Evolutionary conservation across 2,888 invertebrate species (phyloP).

Genomic region (Endomychus coccineus): DNA sequence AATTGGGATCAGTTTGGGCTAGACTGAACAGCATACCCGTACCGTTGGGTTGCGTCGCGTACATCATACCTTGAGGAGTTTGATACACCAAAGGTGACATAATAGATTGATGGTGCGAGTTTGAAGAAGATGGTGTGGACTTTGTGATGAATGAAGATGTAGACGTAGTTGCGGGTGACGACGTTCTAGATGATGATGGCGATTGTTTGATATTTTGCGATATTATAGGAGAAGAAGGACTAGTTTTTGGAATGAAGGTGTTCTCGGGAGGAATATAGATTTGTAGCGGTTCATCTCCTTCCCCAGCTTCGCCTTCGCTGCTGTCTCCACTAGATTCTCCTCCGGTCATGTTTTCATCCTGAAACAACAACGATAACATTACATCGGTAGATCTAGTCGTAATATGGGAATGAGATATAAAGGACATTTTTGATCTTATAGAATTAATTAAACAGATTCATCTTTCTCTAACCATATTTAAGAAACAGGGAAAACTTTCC

Average conservation of each 20-base stretch:
- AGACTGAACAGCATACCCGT: slow-evolving; percentile 44
- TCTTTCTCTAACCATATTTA: too few species aligned
- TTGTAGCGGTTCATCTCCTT: slow-evolving; percentile 27
- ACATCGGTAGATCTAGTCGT: too few species aligned
- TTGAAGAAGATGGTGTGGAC: slow-evolving; percentile 22
- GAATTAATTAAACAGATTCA: too few species aligned
- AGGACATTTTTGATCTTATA: too few species aligned
- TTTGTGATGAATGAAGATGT: slow-evolving; percentile 14
- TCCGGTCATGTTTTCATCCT: slow-evolving; percentile 42
- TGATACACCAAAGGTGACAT: slow-evolving; percentile 41
- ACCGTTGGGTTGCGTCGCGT: slow-evolving; percentile 43
- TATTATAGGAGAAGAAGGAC: not conserved
- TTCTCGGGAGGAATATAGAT: slow-evolving; percentile 22
- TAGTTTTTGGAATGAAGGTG: slow-evolving; percentile 7
- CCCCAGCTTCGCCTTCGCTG: slow-evolving; percentile 38
- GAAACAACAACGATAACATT: slow-evolving; percentile 28
- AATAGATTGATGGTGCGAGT: slow-evolving; percentile 19
- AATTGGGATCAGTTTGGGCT: slow-evolving; percentile 35
- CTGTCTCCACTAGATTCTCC: slow-evolving; percentile 39
- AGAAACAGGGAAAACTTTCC: not conserved
- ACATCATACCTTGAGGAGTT: slow-evolving; percentile 45
- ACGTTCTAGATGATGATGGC: slow-evolving; percentile 2
- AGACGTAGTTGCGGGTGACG: slow-evolving; percentile 5
- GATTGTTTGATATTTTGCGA: slow-evolving; percentile 9
- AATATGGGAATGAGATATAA: too few species aligned